phyloP scores from a whole-genome alignment of 92 coral and sea anemone genomes.

The Siderastrea siderea region DNA sequence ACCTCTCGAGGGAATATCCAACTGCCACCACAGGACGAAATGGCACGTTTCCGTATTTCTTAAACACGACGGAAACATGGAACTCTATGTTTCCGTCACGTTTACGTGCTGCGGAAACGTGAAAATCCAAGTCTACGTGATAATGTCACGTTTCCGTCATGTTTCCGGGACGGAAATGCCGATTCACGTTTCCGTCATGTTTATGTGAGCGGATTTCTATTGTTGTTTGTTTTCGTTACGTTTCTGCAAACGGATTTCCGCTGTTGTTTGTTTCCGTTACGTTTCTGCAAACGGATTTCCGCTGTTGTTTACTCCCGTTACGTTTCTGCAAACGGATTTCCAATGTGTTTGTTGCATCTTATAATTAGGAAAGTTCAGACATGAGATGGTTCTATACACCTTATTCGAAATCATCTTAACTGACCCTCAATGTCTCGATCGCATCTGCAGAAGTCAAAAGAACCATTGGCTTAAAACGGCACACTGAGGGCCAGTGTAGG shows the following conservation, averaged over 20 bases:
- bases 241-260: neutral
- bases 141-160: neutral
- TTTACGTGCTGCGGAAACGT: constrained; percentile 36
- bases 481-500: no score
- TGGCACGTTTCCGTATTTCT: constrained; percentile 14
- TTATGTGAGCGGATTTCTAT: constrained; percentile 1
- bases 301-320: neutral
- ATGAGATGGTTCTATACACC: no score
- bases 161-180: constrained; percentile 21
- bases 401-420: no score
- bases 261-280: neutral
- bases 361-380: neutral
- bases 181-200: constrained; percentile 27
- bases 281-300: neutral
- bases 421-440: no score
- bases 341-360: neutral
- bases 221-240: neutral
- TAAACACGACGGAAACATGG: constrained; percentile 20
- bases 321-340: neutral
- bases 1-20: no score
- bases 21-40: constrained; percentile 12
- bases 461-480: no score
- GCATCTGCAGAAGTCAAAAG: no score
- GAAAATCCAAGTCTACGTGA: neutral
- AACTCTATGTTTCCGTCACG: constrained; percentile 3